Base-by-base conservation (phyloP, 2,113 vertebrate species). In the Prolemur simus region DNA sequence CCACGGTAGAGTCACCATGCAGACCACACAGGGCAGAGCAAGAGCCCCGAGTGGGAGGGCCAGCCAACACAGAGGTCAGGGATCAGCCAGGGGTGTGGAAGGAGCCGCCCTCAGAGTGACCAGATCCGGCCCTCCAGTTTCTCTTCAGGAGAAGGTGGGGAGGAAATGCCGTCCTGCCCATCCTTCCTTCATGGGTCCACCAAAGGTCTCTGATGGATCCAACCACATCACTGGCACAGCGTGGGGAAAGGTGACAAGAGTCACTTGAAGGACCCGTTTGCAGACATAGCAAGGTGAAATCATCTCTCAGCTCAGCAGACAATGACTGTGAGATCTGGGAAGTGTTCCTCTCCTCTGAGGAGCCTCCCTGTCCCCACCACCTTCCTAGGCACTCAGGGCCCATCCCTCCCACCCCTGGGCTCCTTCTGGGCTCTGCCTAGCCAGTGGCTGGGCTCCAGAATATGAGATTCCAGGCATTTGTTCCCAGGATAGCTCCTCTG, bases 161-260 rank as follows among this genome's bases (percentile, higher is more conserved):
- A 68, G 42, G 80, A 83, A 95, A 78, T 73, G 23, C 39, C 45
- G 32, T 78, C 64, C 37, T 95, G 27, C 58, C n/a, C 73, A 81
- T 76, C 52, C 58, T 86, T 86, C 84, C 58, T 20, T 34, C 21
- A 14, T 49, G 52, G 85, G 29, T 49, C 37, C 71, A 89, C 34
- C 45, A 78, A 66, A 66, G 52, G 42, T 47, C 47, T 80, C 89
- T 49, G 32, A 49, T 5, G 29, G 34, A 37, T 29, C 39, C 34
- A 23, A 23, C 34, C 49, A 47, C 42, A 54, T 74, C n/a, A 27
- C 27, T 34, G 83, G 80, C 49, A 34, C 29, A 39, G 47, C 37
- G 54, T 64, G 47, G 18, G 45, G 15, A 73, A 49, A 25, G 56
- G 54, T 14, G 76, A 29, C 39, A 56, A 39, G 74, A 80, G 63